Evolutionary conservation across 2,888 invertebrate species (phyloP), one percentile per base, ranked within the genome.

Genomic region (Drosophila mimica): DNA sequence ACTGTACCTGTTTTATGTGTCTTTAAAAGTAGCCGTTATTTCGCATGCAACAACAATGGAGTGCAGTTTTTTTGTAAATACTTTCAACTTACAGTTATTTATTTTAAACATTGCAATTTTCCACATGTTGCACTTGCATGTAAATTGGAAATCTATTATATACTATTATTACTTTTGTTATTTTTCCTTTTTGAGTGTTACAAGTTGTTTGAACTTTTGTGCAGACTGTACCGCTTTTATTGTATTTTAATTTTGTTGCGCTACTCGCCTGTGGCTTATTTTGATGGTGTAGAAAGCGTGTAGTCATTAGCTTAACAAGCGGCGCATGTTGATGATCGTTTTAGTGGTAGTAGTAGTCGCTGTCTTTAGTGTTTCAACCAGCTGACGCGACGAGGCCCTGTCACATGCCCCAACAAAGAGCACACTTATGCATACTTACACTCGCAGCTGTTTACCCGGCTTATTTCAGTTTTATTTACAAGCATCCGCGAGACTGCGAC

Each of bases 381-480:
- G 82, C 74, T 82, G 85, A 82, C 81, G 67, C 68, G 62, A 51
- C 40, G 15, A 53, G 53, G 53, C 64, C 43, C 43, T 75, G 85
- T 85, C 88, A 88, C 85, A 85, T 88, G 88, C 66, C 72, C 65
- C 53, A 25, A 17, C n/a, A 67, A 30, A 3, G 15, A 28, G n/a
- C 30, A 17, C 57, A 60, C 36, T 40, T 20, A 61, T 43, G 36
- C 46, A 34, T 5, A 48, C 40, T 60, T 51, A 52, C 36, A 38
- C 36, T 31, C 34, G 31, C 49, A 28, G 56, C 48, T 78, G 61
- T 87, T 85, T 85, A 48, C 84, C 75, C 49, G 68, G 88, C 71
- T 84, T 82, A 85, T 74, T 86, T 67, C 62, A 59, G 60, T 61
- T 64, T 82, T 81, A 85, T 85, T 88, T 85, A 85, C 88, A 87